Evolutionary conservation across 64 coral and sea anemone genomes (phyloP), one percentile per base, ranked within the genome.

Genomic region (Pachyseris speciosa): DNA sequence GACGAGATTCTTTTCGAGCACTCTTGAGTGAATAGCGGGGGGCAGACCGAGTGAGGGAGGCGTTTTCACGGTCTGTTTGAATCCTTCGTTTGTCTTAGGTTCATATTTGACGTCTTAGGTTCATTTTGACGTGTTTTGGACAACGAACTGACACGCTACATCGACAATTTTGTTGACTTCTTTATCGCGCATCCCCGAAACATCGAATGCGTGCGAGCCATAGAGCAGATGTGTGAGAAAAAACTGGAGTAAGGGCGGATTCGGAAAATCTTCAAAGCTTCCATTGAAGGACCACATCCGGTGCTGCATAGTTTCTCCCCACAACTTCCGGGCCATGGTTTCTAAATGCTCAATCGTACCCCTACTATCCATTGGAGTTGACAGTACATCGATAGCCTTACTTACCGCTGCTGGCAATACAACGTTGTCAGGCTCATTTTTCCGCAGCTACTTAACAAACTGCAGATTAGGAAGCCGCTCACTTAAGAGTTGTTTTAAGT

Each of bases 1-100:
- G 37, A 81, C 29, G 27, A 81, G 39, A 10, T 38, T 55, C 30
- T 81, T 39, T n/a, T 57, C 7, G 52, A 4, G 52, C 33, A 55
- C 25, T 49, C 33, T 47, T 50, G 27, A 29, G 47, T 45, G 75
- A 79, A 38, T 79, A 78, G 74, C 31, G 66, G 36, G 66, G 66
- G 32, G 66, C 33, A 69, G 66, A 69, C 66, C 31, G 32, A 69
- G 29, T 69, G 66, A 69, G 66, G 36, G 66, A 16, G 66, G 33
- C 31, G 52, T 57, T 57, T 57, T 57, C 52, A 57, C 16, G 52
- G 52, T 57, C 52, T 57, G 52, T 57, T 57, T 57, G 52, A 57
- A 57, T 57, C 52, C 52, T 57, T 57, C 52, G 52, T 57, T 57
- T 57, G 52, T 20, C 52, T 57, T 57, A 57, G 52, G 12, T 57